Percentiles rank a stretch among this genome's conserved stretches.
These are phyloP conservation scores for Eupithecia exiguata DNA, from an alignment of 2,888 invertebrate species.

Conservation along the genomic window DNA sequence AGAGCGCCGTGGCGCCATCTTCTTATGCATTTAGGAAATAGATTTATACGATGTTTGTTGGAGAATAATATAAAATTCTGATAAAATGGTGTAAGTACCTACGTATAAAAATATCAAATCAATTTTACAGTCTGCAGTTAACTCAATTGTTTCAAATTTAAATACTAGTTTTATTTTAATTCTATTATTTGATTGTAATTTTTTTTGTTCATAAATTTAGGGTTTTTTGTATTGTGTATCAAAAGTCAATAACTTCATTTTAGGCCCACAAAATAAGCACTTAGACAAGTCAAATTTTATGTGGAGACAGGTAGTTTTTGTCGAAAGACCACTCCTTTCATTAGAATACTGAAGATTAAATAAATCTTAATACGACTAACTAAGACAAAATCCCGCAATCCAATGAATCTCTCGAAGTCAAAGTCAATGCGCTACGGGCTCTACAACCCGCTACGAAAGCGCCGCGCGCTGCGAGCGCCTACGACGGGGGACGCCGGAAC, in stretches of 20 bases:
- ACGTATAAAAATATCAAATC: neutral
- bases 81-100: neutral
- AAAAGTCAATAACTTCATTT: too few relatives aligned
- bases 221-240: too few relatives aligned
- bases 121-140: too few relatives aligned
- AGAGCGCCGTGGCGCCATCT: conserved; percentile 55
- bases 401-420: conserved; percentile 22
- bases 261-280: too few relatives aligned
- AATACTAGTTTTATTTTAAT: too few relatives aligned
- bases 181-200: too few relatives aligned
- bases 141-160: too few relatives aligned
- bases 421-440: conserved; percentile 27
- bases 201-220: too few relatives aligned
- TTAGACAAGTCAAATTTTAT: too few relatives aligned
- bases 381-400: conserved; percentile 4
- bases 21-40: conserved; percentile 61
- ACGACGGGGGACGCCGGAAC: neutral
- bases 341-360: neutral
- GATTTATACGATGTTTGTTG: conserved; percentile 47
- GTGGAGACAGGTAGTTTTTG: too few relatives aligned
- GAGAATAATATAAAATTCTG: neutral
- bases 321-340: neutral
- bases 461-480: conserved; percentile 18
- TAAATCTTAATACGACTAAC: conserved; percentile 8
- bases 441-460: conserved; percentile 31